These are phyloP conservation scores for Misgurnus anguillicaudatus DNA, from an alignment of 2,113 vertebrate genomes.

Conservation along the genomic window DNA sequence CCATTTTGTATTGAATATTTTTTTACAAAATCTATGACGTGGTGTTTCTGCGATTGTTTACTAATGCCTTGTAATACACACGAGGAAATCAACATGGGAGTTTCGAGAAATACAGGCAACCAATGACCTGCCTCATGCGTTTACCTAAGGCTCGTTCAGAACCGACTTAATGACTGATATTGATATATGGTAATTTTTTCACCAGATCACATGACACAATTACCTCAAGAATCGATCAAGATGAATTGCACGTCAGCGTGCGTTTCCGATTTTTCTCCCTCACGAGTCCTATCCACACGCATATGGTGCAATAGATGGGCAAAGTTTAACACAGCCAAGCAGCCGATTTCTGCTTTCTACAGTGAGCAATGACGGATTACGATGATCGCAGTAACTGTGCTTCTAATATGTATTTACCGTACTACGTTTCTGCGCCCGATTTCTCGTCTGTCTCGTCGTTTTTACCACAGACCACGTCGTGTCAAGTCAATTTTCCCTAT, in stretches of 20 bases:
- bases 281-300: conserved; percentile 85
- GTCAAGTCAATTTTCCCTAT: conserved; percentile 97
- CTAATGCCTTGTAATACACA: conserved; percentile 62
- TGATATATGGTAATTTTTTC: conserved; percentile 99
- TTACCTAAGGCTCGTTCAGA: conserved; percentile 75
- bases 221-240: conserved; percentile 99
- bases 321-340: conserved; percentile 90
- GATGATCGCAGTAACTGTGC: conserved; percentile 91
- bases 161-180: conserved; percentile 92
- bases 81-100: conserved; percentile 70
- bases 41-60: conserved; percentile 62
- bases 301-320: conserved; percentile 95
- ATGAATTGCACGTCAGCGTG: conserved; percentile 99
- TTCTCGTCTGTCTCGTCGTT: conserved; percentile 94
- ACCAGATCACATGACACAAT: conserved; percentile 99
- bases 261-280: conserved; percentile 94
- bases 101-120: conserved; percentile 78
- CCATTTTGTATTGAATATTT: conserved; percentile 52
- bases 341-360: conserved; percentile 79
- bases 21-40: conserved; percentile 60
- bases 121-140: conserved; percentile 77
- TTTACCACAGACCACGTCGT: conserved; percentile 92
- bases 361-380: conserved; percentile 96
- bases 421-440: conserved; percentile 95
- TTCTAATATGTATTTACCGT: conserved; percentile 97